Base-by-base conservation (phyloP, 2,113 vertebrate genomes). In the Mungos mungo region DNA sequence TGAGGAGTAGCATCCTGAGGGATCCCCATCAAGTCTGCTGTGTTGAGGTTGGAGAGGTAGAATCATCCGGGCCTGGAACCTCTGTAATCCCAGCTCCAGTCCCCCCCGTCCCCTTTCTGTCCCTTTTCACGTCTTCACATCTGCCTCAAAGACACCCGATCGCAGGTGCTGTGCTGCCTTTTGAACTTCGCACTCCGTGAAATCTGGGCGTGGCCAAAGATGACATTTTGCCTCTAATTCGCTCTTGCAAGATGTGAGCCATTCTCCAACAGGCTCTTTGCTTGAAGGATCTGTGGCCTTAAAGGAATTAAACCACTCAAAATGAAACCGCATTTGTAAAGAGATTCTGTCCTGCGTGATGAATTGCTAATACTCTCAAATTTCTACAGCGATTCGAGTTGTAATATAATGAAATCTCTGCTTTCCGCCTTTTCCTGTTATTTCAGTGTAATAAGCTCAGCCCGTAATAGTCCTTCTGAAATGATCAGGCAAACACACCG, bases 41-140 rank as follows among this genome's bases (percentile, higher is more conserved):
- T 74, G 85, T 16, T n/a, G 66, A 29, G 66, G 6, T 41, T 8
- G 29, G 31, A 80, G 60, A 38, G 60, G 21, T 4, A 60, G 10
- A 15, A 41, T 2, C 21, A 33, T 47, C 0, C 5, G 3, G 1
- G 15, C 10, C 5, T 12, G 29, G 31, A 4, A 2, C 21, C 33
- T 50, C 31, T 60, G 60, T 29, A 1, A 12, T 3, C 13, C 27
- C 16, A 23, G 27, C 12, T n/a, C 35, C 29, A 60, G 38, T 38
- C 41, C 57, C 60, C 23, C 0, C 47, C 7, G 0, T 3, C 33
- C 35, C 35, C 25, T 5, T 41, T 41, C 16, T 4, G 50, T 4
- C 3, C 41, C 54, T 35, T 45, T 19, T 31, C 3, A 3, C 0
- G 5, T 71, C 84, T 21, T 31, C 3, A 3, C 1, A 3, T 71